A percentile compares a stretch with the other conserved stretches of the same genome.
Evolutionary conservation across 2,888 invertebrate species (phyloP).

Genomic region (Coleophora flavipennella): DNA sequence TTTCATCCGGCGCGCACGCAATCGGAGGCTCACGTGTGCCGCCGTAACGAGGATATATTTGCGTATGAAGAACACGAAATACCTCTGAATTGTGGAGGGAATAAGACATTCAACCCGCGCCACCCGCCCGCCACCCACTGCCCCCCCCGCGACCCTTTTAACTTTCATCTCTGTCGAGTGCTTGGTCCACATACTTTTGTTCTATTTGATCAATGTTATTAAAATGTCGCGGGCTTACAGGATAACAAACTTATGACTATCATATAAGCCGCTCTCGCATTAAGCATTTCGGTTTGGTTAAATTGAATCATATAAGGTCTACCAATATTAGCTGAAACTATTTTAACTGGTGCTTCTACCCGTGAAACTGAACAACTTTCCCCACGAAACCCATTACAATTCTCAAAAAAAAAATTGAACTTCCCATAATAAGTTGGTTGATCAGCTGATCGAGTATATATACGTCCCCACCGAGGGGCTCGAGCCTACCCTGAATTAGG

Average conservation of each 20-base stretch:
- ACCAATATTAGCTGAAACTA: too few relatives aligned
- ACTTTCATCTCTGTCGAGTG: conserved; percentile 73
- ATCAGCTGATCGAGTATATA: too few relatives aligned
- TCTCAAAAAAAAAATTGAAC: too few relatives aligned
- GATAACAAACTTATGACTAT: conserved; percentile 67
- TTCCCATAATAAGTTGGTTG: too few relatives aligned
- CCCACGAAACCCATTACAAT: too few relatives aligned
- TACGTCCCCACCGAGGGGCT: too few relatives aligned
- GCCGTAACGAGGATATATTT: conserved; percentile 72
- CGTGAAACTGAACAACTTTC: too few relatives aligned
- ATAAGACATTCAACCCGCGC: conserved; percentile 71
- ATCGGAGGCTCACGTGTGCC: conserved; percentile 68
- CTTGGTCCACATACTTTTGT: conserved; percentile 73
- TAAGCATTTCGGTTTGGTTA: conserved; percentile 4
- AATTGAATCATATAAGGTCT: conserved; percentile 2
- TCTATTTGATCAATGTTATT: conserved; percentile 74
- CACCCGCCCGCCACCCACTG: conserved; percentile 32
- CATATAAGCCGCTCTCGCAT: conserved; percentile 36
- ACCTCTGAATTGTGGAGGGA: conserved; percentile 73
- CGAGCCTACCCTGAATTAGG: too few relatives aligned
- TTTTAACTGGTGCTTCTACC: too few relatives aligned
- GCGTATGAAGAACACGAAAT: conserved; percentile 74
- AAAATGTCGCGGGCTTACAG: conserved; percentile 67
- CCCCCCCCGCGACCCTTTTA: conserved; percentile 66
- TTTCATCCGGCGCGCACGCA: conserved; percentile 59